A percentile compares a stretch with the other conserved stretches of the same genome.
Conservation (phyloP, 2,797 vertebrate genomes). For the Ctenopoma kingsleyae region DNA sequence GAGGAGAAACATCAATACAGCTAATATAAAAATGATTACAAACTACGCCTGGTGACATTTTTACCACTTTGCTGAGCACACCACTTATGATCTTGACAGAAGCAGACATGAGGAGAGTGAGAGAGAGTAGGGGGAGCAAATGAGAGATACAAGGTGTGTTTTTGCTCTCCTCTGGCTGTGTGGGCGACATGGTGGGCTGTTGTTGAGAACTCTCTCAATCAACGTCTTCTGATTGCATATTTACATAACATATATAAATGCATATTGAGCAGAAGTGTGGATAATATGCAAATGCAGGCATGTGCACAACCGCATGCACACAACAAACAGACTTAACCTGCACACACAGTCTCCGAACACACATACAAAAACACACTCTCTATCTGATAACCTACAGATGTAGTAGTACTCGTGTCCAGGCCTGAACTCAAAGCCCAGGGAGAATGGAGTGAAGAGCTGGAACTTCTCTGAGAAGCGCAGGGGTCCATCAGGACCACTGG, state of each 20-base stretch:
- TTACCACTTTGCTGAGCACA: conserved; percentile 78
- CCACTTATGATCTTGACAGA: conserved; percentile 60
- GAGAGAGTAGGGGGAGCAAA: background rate
- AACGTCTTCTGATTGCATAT: conserved; percentile 74
- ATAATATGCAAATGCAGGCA: conserved; percentile 29
- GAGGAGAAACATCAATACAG: conserved; percentile 77
- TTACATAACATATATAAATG: conserved; percentile 70
- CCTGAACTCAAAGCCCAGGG: conserved; percentile 96
- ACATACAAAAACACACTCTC: conserved; percentile 17
- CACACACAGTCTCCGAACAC: conserved; percentile 2
- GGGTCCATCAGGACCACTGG: conserved; percentile 92
- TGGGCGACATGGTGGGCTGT: conserved; percentile 21
- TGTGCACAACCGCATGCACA: background rate
- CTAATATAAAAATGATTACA: conserved; percentile 82
- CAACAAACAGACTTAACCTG: conserved; percentile 12
- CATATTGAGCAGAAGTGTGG: conserved; percentile 51
- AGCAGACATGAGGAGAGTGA: conserved; percentile 36
- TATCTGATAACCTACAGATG: conserved; percentile 90
- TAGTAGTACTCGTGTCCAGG: conserved; percentile 98
- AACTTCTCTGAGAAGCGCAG: conserved; percentile 98
- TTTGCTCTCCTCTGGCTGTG: conserved; percentile 29
- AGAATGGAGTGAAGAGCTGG: conserved; percentile 98
- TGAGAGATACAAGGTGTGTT: conserved; percentile 43
- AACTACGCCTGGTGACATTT: conserved; percentile 75
- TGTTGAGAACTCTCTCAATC: conserved; percentile 68